Evolutionary conservation across 2,888 invertebrate genomes (phyloP).

Genomic region (Caenorhabditis doughertyi): DNA sequence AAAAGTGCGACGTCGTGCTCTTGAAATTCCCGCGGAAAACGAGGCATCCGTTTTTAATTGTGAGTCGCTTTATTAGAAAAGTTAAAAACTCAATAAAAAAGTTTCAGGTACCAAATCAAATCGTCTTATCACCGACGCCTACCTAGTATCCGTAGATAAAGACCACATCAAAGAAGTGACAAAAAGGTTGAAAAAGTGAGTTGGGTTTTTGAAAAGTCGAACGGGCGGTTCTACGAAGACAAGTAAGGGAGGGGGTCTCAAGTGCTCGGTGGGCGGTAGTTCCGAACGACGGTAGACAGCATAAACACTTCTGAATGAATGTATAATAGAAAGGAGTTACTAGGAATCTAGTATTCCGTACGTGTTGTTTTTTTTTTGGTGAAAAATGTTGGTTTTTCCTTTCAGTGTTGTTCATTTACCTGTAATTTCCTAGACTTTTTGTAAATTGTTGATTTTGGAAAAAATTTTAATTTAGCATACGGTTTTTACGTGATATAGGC

Average conservation of each 20-base stretch:
- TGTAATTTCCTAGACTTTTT: too few relatives aligned
- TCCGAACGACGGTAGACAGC: not conserved
- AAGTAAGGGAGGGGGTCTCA: constrained; percentile 1
- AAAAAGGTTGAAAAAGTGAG: constrained; percentile 71
- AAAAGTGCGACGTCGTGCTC: constrained; percentile 87
- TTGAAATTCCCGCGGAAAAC: constrained; percentile 85
- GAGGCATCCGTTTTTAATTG: constrained; percentile 62
- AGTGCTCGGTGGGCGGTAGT: constrained; percentile 22
- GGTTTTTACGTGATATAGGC: too few relatives aligned
- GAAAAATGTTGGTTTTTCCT: too few relatives aligned
- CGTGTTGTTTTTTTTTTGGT: too few relatives aligned
- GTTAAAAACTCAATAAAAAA: too few relatives aligned
- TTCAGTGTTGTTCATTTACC: too few relatives aligned
- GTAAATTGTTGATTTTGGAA: too few relatives aligned
- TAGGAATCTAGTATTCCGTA: too few relatives aligned
- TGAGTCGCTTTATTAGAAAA: constrained; percentile 1
- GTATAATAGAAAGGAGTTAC: too few relatives aligned
- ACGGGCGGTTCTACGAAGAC: too few relatives aligned
- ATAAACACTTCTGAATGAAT: constrained; percentile 14
- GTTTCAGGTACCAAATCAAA: constrained; percentile 34
- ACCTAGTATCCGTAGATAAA: constrained; percentile 74
- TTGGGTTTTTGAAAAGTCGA: not conserved
- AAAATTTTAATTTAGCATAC: too few relatives aligned
- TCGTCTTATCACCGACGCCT: constrained; percentile 70
- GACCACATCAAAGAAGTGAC: constrained; percentile 71